A percentile compares a stretch with the other conserved stretches of the same genome.
Conservation (phyloP, 2,113 vertebrate species). For the Pangasianodon gigas region DNA sequence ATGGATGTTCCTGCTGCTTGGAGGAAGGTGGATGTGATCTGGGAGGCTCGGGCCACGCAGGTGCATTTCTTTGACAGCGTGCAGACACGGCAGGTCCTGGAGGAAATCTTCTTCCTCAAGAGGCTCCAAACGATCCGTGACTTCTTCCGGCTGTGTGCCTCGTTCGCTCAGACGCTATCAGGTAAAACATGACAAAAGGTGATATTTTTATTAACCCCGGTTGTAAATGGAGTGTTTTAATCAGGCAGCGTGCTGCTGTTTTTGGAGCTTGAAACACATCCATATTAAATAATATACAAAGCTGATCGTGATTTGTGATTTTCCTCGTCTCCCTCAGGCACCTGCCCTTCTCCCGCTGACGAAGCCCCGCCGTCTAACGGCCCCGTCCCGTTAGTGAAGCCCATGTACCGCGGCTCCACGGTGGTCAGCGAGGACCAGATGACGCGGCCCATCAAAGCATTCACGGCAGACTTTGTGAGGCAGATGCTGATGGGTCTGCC, state of each 20-base stretch:
- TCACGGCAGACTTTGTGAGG: conserved; percentile 94
- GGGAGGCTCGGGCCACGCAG: conserved; percentile 89
- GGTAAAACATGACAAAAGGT: conserved; percentile 70
- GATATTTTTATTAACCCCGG: not conserved
- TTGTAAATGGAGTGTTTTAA: not conserved
- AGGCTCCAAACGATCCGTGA: conserved; percentile 93
- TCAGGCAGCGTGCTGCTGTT: not conserved
- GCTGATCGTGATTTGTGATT: not conserved
- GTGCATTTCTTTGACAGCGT: conserved; percentile 88
- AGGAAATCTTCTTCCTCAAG: conserved; percentile 96
- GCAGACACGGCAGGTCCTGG: conserved; percentile 85
- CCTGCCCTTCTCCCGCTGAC: conserved; percentile 68
- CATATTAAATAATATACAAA: not conserved
- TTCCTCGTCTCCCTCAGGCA: conserved; percentile 55
- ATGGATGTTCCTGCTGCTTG: conserved; percentile 91
- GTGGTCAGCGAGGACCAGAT: conserved; percentile 96
- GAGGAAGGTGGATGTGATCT: conserved; percentile 92
- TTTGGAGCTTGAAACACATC: not conserved
- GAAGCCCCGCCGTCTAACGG: conserved; percentile 86
- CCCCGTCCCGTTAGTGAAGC: conserved; percentile 84
- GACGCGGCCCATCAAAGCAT: conserved; percentile 93
- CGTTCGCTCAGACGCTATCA: conserved; percentile 91
- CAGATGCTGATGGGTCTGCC: conserved; percentile 96
- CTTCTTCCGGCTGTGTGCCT: conserved; percentile 92
- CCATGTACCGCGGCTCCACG: conserved; percentile 82